These are phyloP conservation scores for Eutolmus rufibarbis DNA, from an alignment of 2,888 invertebrate species.

Conservation along the genomic window DNA sequence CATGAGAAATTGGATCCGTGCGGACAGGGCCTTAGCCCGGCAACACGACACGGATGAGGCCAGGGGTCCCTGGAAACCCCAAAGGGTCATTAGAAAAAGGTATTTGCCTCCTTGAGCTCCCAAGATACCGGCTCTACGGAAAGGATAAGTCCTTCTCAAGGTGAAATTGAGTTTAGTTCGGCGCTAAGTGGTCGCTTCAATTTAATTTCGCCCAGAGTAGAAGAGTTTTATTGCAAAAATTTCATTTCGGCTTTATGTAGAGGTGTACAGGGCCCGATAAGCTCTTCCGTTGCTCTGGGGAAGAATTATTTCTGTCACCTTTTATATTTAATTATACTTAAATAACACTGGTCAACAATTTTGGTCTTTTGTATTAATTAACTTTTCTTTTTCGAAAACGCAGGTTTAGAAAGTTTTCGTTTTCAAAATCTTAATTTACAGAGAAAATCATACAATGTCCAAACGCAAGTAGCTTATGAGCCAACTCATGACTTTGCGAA, in stretches of 20 bases:
- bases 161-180: neutral
- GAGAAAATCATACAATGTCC: no score
- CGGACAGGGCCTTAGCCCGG: neutral
- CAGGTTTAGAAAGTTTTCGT: no score
- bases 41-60: neutral
- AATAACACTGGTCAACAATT: no score
- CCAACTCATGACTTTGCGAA: no score
- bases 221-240: neutral
- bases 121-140: neutral
- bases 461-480: no score
- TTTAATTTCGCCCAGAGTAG: neutral
- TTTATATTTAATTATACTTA: no score
- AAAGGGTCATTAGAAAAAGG: conserved; percentile 1
- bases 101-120: neutral
- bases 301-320: no score
- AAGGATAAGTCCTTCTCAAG: neutral
- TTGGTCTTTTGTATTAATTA: no score
- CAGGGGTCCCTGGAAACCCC: neutral
- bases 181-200: neutral
- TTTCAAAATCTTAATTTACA: no score
- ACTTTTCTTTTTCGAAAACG: no score
- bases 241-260: neutral
- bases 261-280: no score
- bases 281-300: no score
- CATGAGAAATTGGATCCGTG: neutral